Percentiles rank a stretch among this genome's conserved stretches.
phyloP scores from a whole-genome alignment of 2,113 vertebrate genomes.

The Salvelinus alpinus region DNA sequence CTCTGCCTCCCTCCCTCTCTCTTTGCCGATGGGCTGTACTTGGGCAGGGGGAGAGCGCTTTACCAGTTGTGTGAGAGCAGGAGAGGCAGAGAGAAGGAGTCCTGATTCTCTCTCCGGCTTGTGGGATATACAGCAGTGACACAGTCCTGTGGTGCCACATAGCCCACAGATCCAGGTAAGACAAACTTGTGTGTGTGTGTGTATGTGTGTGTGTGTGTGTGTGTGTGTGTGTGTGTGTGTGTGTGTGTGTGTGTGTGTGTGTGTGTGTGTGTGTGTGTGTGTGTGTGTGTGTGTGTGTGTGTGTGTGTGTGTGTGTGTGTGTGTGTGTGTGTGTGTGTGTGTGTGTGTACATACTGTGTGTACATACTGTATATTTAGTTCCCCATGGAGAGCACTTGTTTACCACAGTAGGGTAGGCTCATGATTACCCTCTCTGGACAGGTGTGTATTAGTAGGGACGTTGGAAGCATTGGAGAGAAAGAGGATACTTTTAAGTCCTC shows the following conservation, averaged over 20 bases:
- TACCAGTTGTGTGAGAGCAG: slow-evolving; percentile 49
- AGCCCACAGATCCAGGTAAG: slow-evolving; percentile 55
- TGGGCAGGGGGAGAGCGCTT: slow-evolving; percentile 45
- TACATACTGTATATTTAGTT: slow-evolving; percentile 22
- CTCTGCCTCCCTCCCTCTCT: slow-evolving; percentile 22
- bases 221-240: slow-evolving; percentile 4
- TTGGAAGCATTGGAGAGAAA: background rate
- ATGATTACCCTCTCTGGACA: background rate
- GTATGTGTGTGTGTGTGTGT: slow-evolving; percentile 4
- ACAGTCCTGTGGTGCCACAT: slow-evolving; percentile 29
- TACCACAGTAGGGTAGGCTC: background rate
- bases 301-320: slow-evolving; percentile 10
- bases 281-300: slow-evolving; percentile 22
- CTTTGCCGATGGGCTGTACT: slow-evolving; percentile 24
- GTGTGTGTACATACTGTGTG: background rate
- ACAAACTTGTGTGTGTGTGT: background rate
- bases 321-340: slow-evolving; percentile 9
- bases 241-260: slow-evolving; percentile 4
- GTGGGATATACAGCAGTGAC: slow-evolving; percentile 34
- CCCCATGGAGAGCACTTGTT: slow-evolving; percentile 21
- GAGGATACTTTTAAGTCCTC: background rate
- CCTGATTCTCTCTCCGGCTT: slow-evolving; percentile 20
- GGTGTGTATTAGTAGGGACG: background rate
- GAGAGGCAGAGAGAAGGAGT: slow-evolving; percentile 38
- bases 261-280: slow-evolving; percentile 10